A percentile compares a stretch with the other conserved stretches of the same genome.
phyloP scores from a whole-genome alignment of 2,888 invertebrate genomes.

The Spisula subtruncata region DNA sequence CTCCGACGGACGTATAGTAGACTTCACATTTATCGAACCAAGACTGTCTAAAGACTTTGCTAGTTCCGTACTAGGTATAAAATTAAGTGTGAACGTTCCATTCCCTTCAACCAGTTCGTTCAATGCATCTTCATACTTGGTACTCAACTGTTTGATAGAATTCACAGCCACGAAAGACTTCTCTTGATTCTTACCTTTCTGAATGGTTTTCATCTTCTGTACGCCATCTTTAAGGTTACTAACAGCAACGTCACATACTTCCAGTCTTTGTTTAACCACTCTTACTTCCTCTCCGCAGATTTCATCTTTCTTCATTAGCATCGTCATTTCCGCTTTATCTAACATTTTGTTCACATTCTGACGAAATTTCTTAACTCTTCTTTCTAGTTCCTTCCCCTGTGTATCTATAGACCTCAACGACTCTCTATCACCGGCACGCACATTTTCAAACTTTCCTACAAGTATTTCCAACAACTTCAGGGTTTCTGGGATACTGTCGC shows the following conservation, averaged over 20 bases:
- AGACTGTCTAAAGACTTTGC: constrained; percentile 54
- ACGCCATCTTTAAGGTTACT: constrained; percentile 48
- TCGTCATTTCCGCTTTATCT: constrained; percentile 57
- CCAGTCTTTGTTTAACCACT: constrained; percentile 51
- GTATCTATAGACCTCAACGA: constrained; percentile 40
- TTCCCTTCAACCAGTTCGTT: constrained; percentile 54
- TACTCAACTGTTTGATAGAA: constrained; percentile 38
- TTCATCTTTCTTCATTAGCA: constrained; percentile 61
- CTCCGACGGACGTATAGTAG: constrained; percentile 59
- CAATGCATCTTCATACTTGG: constrained; percentile 57
- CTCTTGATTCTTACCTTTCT: constrained; percentile 43
- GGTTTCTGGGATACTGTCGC: constrained; percentile 1
- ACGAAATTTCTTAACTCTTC: constrained; percentile 60
- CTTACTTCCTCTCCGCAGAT: constrained; percentile 50
- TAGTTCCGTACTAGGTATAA: constrained; percentile 58
- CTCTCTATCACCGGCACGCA: constrained; percentile 48
- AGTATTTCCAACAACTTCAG: constrained; percentile 48
- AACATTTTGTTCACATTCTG: constrained; percentile 58
- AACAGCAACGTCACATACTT: constrained; percentile 58
- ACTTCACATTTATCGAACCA: constrained; percentile 62
- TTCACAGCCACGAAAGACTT: constrained; percentile 57
- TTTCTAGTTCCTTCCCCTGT: constrained; percentile 56
- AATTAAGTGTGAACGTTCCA: constrained; percentile 56
- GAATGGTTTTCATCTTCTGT: constrained; percentile 47
- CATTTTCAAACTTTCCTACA: constrained; percentile 50